Percentiles rank a stretch among this genome's conserved stretches.
Conservation (phyloP, 35 echinoderm and acorn worm genomes). For the Apostichopus japonicus region DNA sequence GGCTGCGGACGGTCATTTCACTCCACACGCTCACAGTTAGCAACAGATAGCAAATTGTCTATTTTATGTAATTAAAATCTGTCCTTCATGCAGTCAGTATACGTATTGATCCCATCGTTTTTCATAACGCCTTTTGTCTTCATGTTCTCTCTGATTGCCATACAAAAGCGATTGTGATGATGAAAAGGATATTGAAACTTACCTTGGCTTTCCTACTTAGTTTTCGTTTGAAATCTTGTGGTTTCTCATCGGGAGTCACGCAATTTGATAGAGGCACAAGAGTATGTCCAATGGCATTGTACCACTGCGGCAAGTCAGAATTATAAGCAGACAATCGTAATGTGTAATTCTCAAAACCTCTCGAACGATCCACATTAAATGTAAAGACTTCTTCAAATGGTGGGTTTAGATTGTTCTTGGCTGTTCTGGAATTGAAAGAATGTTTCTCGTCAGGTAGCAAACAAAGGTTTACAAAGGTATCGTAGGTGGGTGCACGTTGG, state of each 20-base stretch:
- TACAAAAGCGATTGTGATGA: too few relatives aligned
- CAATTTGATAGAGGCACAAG: slow-evolving; percentile 58
- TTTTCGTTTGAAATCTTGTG: slow-evolving; percentile 56
- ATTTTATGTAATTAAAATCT: too few relatives aligned
- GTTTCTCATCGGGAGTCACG: slow-evolving; percentile 57
- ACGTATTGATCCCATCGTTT: too few relatives aligned
- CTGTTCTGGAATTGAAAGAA: slow-evolving; percentile 53
- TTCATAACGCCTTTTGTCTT: too few relatives aligned
- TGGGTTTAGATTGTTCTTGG: slow-evolving; percentile 58
- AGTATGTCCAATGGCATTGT: slow-evolving; percentile 62
- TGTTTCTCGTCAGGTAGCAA: slow-evolving; percentile 62
- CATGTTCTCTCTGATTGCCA: too few relatives aligned
- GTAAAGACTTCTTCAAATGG: slow-evolving; percentile 66
- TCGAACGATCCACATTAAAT: slow-evolving; percentile 49
- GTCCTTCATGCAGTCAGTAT: too few relatives aligned
- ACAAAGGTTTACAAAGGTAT: slow-evolving; percentile 60
- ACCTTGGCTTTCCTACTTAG: slow-evolving; percentile 57
- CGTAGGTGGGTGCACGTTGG: slow-evolving; percentile 54
- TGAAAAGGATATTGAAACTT: background rate
- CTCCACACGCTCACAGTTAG: too few relatives aligned
- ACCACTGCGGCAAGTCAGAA: slow-evolving; percentile 44
- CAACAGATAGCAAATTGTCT: too few relatives aligned
- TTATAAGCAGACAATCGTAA: slow-evolving; percentile 59
- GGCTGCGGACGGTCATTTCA: too few relatives aligned
- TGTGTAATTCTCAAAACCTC: slow-evolving; percentile 54